Percentiles rank a stretch among this genome's conserved stretches.
These are phyloP conservation scores for Dendropsophus ebraccatus DNA, from an alignment of 2,113 vertebrate species.

Conservation along the genomic window DNA sequence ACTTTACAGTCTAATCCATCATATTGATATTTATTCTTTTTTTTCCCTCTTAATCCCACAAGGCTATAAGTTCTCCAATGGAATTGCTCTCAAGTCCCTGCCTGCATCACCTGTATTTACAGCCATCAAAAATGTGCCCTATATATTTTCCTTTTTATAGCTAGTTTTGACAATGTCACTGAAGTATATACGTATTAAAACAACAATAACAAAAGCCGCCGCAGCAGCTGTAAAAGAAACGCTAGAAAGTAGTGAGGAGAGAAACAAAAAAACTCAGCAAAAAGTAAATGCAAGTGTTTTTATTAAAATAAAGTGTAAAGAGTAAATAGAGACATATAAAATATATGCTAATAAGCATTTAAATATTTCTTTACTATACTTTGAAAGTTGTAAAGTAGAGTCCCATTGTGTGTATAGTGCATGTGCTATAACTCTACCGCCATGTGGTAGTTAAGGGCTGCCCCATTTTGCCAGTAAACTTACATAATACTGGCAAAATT, in stretches of 20 bases:
- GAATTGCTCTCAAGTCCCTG: slow-evolving; percentile 12
- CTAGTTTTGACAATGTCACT: slow-evolving; percentile 34
- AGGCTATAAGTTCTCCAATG: slow-evolving; percentile 27
- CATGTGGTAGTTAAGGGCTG: too few species aligned
- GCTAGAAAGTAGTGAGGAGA: background rate
- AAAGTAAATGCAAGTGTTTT: background rate
- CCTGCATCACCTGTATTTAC: slow-evolving; percentile 44
- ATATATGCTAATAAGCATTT: too few species aligned
- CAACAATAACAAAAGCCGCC: slow-evolving; percentile 18
- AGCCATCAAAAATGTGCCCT: slow-evolving; percentile 14
- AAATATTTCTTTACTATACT: too few species aligned
- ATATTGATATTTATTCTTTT: slow-evolving; percentile 27
- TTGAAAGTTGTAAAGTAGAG: too few species aligned
- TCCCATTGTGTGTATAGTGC: too few species aligned
- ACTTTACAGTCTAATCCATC: slow-evolving; percentile 42
- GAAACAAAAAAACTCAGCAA: background rate
- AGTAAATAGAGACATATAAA: too few species aligned
- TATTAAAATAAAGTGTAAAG: background rate
- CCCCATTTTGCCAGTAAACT: too few species aligned
- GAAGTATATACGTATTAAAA: slow-evolving; percentile 32
- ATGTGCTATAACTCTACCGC: too few species aligned
- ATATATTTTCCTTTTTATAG: slow-evolving; percentile 45
- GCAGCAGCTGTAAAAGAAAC: slow-evolving; percentile 3
- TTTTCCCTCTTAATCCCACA: slow-evolving; percentile 23
- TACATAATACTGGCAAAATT: too few species aligned